Conservation (phyloP, 2,113 vertebrate genomes). For the Ammodytes dubius region DNA sequence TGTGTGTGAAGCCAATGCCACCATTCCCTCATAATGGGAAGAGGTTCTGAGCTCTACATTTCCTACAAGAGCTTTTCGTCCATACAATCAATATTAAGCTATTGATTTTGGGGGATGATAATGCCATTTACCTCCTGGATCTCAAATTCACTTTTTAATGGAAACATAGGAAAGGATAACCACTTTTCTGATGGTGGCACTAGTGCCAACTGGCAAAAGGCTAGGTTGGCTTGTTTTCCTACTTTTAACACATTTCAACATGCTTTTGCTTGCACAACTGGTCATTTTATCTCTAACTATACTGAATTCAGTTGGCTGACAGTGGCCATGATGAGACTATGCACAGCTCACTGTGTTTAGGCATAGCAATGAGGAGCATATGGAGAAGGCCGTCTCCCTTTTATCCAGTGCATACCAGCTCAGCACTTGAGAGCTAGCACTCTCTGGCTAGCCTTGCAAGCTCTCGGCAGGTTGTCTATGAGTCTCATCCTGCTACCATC, state of each 20-base stretch:
- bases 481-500: conserved; percentile 83
- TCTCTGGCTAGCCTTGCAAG: conserved; percentile 78
- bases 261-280: conserved; percentile 41
- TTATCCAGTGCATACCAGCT: conserved; percentile 76
- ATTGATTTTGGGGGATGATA: conserved; percentile 47
- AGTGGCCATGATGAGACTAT: conserved; percentile 53
- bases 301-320: conserved; percentile 48
- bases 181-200: conserved; percentile 42
- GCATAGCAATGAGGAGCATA: conserved; percentile 71
- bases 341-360: conserved; percentile 71
- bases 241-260: conserved; percentile 57
- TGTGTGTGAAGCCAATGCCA: conserved; percentile 25
- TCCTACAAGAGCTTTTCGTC: conserved; percentile 48
- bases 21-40: conserved; percentile 36
- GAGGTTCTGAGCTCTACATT: conserved; percentile 24
- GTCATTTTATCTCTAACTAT: conserved; percentile 58
- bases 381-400: conserved; percentile 74
- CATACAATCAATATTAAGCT: conserved; percentile 56
- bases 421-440: conserved; percentile 76
- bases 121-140: conserved; percentile 39
- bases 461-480: conserved; percentile 80
- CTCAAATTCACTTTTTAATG: conserved; percentile 48
- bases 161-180: conserved; percentile 46
- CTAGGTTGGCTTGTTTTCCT: conserved; percentile 42
- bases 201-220: conserved; percentile 36